Conservation (phyloP, 2,113 vertebrate species). For the Taxidea taxus region DNA sequence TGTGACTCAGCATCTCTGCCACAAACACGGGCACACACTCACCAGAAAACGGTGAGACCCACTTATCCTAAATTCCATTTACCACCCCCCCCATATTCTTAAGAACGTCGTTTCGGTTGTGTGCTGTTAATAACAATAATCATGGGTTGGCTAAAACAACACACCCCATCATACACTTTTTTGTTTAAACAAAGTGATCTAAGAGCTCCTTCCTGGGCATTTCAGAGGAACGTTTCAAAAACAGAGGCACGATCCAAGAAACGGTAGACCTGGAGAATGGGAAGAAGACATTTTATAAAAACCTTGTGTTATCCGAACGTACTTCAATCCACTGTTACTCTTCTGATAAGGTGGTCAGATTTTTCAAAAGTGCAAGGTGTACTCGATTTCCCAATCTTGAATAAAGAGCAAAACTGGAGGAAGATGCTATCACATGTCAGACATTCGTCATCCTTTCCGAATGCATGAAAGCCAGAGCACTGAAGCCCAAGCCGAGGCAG, state of each 20-base stretch:
- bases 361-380: background rate
- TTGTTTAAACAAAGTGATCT: background rate
- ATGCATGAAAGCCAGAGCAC: background rate
- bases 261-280: background rate
- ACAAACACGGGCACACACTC: background rate
- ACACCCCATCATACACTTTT: background rate
- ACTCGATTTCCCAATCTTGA: background rate
- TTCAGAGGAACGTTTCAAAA: slow-evolving; percentile 27
- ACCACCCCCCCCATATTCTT: background rate
- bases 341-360: background rate
- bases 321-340: rapidly evolving
- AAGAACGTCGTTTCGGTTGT: background rate
- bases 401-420: background rate
- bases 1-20: background rate
- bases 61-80: background rate
- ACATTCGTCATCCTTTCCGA: background rate
- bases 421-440: background rate
- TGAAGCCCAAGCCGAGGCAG: background rate
- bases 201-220: slow-evolving; percentile 17
- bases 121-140: background rate
- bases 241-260: background rate
- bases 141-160: background rate
- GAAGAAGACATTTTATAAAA: background rate
- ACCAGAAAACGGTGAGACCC: background rate
- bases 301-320: rapidly evolving